Percentiles rank a stretch among this genome's conserved stretches.
Conservation (phyloP, 2,113 vertebrate species). For the Casuarius casuarius region DNA sequence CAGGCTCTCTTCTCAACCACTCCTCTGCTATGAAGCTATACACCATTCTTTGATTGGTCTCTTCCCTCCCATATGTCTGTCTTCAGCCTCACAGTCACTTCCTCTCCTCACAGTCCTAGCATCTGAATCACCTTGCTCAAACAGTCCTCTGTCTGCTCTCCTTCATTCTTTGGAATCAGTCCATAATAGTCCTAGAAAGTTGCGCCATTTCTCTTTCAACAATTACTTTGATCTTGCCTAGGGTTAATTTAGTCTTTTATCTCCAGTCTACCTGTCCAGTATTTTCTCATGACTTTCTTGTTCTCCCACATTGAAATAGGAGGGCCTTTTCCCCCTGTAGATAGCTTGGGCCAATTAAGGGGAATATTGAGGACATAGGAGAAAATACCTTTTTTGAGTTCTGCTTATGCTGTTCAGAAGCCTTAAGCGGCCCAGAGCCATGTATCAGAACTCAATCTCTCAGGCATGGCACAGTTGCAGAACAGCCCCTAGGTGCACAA, state of each 20-base stretch:
- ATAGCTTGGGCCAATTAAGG: not conserved
- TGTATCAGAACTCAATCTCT: not conserved
- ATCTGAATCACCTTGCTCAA: not conserved
- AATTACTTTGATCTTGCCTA: not conserved
- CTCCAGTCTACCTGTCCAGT: not conserved
- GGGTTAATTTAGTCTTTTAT: not conserved
- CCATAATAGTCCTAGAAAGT: not conserved
- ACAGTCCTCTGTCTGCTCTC: not conserved
- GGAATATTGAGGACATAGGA: fast-evolving
- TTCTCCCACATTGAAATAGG: not conserved
- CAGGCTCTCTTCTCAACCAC: not conserved
- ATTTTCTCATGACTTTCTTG: not conserved
- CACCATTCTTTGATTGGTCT: not conserved
- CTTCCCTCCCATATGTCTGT: not conserved
- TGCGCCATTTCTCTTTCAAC: not conserved
- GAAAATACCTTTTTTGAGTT: not conserved
- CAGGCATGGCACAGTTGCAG: not conserved
- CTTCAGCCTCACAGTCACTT: not conserved
- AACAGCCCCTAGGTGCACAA: not conserved
- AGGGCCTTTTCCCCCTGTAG: not conserved
- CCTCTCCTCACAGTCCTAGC: not conserved
- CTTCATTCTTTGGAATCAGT: not conserved
- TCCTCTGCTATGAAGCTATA: not conserved
- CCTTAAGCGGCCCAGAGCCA: fast-evolving
- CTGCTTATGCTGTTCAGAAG: not conserved